Conservation (phyloP, 2,888 invertebrate species). For the Marronus borbonicus region DNA sequence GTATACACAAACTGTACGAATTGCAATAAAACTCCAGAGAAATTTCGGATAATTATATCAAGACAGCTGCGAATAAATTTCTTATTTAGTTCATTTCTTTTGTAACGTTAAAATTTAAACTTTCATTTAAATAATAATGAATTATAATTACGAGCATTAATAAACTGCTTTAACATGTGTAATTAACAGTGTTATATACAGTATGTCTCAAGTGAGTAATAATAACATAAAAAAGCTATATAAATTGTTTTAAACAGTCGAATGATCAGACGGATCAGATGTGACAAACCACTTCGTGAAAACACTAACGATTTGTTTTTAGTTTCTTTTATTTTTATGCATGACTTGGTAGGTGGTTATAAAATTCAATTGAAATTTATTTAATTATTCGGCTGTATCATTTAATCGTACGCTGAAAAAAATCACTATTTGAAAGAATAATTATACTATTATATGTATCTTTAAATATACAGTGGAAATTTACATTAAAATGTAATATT, state of each 20-base stretch:
- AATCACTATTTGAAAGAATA: too few relatives aligned
- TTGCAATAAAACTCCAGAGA: neutral
- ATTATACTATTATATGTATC: too few relatives aligned
- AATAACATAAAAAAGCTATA: too few relatives aligned
- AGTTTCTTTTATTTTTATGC: neutral
- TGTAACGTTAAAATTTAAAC: slow-evolving; percentile 4
- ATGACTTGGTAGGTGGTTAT: too few relatives aligned
- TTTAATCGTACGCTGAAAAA: neutral
- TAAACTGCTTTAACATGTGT: neutral
- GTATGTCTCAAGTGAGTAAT: neutral
- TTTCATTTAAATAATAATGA: slow-evolving; percentile 11
- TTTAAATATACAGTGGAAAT: too few relatives aligned
- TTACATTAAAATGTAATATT: too few relatives aligned
- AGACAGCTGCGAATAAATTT: slow-evolving; percentile 8
- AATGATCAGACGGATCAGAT: too few relatives aligned
- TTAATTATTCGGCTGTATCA: neutral
- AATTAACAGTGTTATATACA: slow-evolving; percentile 6
- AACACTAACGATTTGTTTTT: neutral
- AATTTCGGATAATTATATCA: slow-evolving; percentile 19
- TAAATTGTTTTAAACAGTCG: too few relatives aligned
- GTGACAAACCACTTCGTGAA: too few relatives aligned
- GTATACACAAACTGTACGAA: neutral
- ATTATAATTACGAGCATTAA: neutral
- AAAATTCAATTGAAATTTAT: neutral
- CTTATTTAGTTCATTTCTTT: neutral